Percentiles rank a stretch among this genome's conserved stretches.
Evolutionary conservation across 2,888 invertebrate genomes (phyloP).

Genomic region (Drymonia ruficornis): DNA sequence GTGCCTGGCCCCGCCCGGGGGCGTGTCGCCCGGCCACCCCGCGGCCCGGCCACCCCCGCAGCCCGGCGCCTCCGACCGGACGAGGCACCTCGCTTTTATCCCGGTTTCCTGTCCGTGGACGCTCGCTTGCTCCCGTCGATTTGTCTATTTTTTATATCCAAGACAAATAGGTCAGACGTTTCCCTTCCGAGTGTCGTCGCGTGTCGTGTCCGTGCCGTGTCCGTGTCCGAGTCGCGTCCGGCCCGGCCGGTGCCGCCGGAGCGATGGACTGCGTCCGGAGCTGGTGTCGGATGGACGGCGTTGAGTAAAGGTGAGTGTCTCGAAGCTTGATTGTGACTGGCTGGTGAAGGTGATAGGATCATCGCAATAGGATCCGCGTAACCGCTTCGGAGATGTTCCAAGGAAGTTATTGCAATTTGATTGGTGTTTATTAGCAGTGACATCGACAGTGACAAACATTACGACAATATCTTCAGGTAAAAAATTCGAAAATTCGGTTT

Average conservation of each 20-base stretch:
- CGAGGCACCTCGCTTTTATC: conserved; percentile 78
- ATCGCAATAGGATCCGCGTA: background rate
- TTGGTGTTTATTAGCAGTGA: no score
- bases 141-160: conserved; percentile 81
- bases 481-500: no score
- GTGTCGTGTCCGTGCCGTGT: conserved; percentile 46
- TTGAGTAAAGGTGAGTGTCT: conserved; percentile 37
- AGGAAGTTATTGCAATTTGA: background rate
- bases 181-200: conserved; percentile 62
- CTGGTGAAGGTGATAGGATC: background rate
- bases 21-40: conserved; percentile 50
- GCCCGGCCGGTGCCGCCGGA: conserved; percentile 39
- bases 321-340: background rate
- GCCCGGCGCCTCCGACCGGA: conserved; percentile 53
- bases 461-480: no score
- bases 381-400: background rate
- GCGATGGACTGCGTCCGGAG: conserved; percentile 42
- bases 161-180: conserved; percentile 66
- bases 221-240: conserved; percentile 43
- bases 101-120: conserved; percentile 81
- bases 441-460: no score
- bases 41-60: conserved; percentile 37
- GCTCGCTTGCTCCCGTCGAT: conserved; percentile 78
- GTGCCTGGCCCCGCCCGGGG: conserved; percentile 49
- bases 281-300: conserved; percentile 27